Conservation (phyloP, 1,140 invertebrate genomes). For the Neotoxoptera formosana region DNA sequence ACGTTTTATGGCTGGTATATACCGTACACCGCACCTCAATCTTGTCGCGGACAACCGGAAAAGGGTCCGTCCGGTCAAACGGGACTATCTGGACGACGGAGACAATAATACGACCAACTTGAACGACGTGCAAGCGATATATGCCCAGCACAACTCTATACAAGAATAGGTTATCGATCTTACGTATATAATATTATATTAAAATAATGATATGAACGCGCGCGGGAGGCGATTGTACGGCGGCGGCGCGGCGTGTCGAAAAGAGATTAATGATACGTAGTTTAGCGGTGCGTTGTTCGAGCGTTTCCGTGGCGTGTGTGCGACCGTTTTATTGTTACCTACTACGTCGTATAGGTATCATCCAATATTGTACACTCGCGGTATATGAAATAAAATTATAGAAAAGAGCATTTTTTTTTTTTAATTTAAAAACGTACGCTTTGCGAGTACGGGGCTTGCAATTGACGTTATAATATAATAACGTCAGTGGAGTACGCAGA, state of each 20-base stretch:
- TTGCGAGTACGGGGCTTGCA: too few relatives aligned
- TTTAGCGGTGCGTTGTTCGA: not conserved
- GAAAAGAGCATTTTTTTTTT: not conserved
- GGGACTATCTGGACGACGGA: not conserved
- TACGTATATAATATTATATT: not conserved
- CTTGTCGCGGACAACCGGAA: constrained; percentile 3
- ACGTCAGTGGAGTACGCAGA: too few relatives aligned
- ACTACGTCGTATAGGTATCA: not conserved
- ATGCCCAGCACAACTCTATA: not conserved
- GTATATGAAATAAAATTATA: not conserved
- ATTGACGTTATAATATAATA: too few relatives aligned
- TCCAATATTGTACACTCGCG: not conserved
- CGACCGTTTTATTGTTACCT: not conserved
- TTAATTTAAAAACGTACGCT: not conserved
- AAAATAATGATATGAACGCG: not conserved
- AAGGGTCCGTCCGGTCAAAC: not conserved
- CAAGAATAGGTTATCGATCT: constrained; percentile 9
- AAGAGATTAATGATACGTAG: constrained; percentile 1
- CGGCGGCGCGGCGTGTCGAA: not conserved
- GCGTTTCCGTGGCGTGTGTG: not conserved
- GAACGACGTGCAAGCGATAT: too few relatives aligned
- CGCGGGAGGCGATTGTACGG: not conserved
- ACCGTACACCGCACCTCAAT: not conserved
- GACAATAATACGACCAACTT: not conserved
- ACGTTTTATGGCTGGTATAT: not conserved